phyloP scores from a whole-genome alignment of 2,797 vertebrate genomes.

The Cuniculus paca region DNA sequence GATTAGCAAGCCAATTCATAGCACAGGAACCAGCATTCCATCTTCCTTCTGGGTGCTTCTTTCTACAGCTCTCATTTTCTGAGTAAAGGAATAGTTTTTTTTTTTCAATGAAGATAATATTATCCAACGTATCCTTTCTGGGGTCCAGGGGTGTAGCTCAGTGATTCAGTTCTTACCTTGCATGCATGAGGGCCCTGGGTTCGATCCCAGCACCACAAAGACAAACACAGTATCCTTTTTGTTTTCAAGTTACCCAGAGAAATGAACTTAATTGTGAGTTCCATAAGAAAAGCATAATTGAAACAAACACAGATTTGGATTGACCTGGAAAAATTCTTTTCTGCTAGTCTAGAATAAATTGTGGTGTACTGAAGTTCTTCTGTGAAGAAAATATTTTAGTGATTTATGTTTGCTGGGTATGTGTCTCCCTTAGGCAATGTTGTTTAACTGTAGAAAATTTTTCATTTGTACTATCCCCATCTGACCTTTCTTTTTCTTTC shows the following conservation, averaged over 20 bases:
- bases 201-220: too few species aligned
- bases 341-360: constrained; percentile 1
- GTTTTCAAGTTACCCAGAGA: constrained; percentile 7
- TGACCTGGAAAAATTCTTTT: neutral
- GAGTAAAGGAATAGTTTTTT: constrained; percentile 1
- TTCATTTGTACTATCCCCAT: constrained; percentile 25
- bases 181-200: too few species aligned
- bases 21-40: neutral
- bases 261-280: constrained; percentile 21
- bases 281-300: constrained; percentile 10
- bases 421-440: neutral
- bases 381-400: neutral
- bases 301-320: constrained; percentile 18
- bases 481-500: constrained; percentile 6
- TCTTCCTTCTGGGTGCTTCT: neutral
- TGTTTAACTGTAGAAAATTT: constrained; percentile 44
- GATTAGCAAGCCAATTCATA: neutral
- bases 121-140: neutral
- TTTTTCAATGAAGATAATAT: constrained; percentile 4
- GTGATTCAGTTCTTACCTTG: too few species aligned
- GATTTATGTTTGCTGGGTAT: neutral
- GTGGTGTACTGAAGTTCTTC: neutral
- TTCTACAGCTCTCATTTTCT: neutral
- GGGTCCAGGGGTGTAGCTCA: too few species aligned
- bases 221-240: neutral